Percentiles rank a stretch among this genome's conserved stretches.
Conservation (phyloP, 2,113 vertebrate species). For the Xiphorhynchus elegans region DNA sequence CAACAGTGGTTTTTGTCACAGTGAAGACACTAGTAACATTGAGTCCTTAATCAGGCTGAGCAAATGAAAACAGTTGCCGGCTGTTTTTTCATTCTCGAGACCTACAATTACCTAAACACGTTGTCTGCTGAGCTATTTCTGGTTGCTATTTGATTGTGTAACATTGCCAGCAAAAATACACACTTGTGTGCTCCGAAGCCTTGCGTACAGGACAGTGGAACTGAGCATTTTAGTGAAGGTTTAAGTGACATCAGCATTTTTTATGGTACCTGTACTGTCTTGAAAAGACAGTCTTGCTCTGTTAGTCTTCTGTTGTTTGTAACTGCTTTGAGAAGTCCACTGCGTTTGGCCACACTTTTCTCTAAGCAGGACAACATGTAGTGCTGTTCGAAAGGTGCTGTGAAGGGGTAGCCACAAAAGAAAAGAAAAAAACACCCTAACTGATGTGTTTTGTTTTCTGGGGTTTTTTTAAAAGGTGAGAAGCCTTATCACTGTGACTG, state of each 20-base stretch:
- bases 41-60: background rate
- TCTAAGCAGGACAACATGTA: background rate
- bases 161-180: background rate
- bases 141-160: background rate
- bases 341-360: fast-evolving
- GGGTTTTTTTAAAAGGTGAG: conserved; percentile 80
- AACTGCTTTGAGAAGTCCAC: fast-evolving
- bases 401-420: background rate
- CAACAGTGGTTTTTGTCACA: background rate
- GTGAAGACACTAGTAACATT: background rate
- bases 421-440: background rate
- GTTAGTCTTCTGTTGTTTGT: background rate
- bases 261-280: too few relatives aligned
- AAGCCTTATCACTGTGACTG: conserved; percentile 99
- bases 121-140: background rate
- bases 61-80: background rate
- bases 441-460: background rate
- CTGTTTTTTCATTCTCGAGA: background rate
- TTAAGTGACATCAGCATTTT: background rate
- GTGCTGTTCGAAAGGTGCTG: background rate
- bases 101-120: background rate
- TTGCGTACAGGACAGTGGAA: background rate
- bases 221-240: background rate
- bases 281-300: background rate
- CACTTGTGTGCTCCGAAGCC: background rate